These are phyloP conservation scores for Pilophorus perplexus DNA, from an alignment of 2,888 invertebrate genomes.

Conservation along the genomic window DNA sequence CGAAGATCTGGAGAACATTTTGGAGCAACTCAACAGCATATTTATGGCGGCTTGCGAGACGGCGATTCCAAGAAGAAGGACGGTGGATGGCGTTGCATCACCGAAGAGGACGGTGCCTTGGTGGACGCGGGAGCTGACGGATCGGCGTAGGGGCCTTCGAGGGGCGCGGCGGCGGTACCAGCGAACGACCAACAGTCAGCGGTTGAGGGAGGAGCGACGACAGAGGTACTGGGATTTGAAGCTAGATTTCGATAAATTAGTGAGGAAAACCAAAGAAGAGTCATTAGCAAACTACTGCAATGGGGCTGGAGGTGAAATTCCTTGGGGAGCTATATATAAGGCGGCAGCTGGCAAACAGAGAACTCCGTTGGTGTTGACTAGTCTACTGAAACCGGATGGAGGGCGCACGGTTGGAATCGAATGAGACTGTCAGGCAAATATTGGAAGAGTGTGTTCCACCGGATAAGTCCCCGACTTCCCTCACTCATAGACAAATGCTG, in stretches of 20 bases:
- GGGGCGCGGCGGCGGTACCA: background rate
- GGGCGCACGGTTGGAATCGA: background rate
- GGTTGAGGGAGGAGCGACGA: background rate
- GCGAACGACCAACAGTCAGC: background rate
- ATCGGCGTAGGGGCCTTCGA: background rate
- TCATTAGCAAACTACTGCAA: constrained; percentile 2
- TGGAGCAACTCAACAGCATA: background rate
- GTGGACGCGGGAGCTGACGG: background rate
- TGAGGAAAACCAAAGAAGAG: background rate
- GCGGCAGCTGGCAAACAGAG: constrained; percentile 9
- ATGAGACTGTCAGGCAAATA: background rate
- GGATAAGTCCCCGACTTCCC: background rate
- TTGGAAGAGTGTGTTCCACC: background rate
- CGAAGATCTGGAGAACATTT: background rate
- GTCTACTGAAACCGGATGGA: constrained; percentile 5
- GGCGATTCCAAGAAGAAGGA: background rate
- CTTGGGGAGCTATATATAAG: constrained; percentile 4
- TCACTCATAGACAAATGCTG: background rate
- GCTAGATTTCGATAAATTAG: background rate
- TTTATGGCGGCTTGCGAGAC: background rate
- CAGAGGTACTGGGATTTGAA: background rate
- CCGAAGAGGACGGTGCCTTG: constrained; percentile 6
- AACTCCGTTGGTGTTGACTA: background rate
- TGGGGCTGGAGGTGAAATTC: background rate
- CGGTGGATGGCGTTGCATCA: background rate